Evolutionary conservation across 2,113 vertebrate species (phyloP).

Genomic region (Solenodon paradoxus): DNA sequence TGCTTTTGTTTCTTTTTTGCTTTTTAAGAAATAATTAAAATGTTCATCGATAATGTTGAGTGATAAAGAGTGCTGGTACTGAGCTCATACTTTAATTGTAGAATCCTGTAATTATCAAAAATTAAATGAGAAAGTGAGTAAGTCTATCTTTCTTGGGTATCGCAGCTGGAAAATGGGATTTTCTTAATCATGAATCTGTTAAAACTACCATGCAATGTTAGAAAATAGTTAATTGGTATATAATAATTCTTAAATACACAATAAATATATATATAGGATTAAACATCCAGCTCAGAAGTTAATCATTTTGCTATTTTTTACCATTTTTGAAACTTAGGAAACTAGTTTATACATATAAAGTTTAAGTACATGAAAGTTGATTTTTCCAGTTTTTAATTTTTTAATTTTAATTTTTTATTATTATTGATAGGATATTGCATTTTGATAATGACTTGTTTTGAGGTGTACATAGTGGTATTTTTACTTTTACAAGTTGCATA

Average conservation of each 20-base stretch:
- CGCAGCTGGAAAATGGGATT: not conserved
- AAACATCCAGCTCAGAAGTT: not conserved
- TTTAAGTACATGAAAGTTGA: not conserved
- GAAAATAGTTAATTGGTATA: not conserved
- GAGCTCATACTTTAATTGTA: not conserved
- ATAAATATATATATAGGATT: not conserved
- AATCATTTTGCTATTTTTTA: not conserved
- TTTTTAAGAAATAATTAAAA: not conserved
- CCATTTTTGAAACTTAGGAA: not conserved
- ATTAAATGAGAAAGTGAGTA: not conserved
- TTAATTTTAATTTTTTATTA: too few relatives aligned
- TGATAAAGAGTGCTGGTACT: not conserved
- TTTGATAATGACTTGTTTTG: too few relatives aligned
- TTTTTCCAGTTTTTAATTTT: not conserved
- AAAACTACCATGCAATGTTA: not conserved
- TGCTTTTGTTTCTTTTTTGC: too few relatives aligned
- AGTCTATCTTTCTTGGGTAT: not conserved
- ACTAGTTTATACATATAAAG: not conserved
- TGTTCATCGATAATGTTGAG: not conserved
- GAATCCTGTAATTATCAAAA: not conserved
- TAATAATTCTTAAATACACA: not conserved
- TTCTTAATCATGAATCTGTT: not conserved
- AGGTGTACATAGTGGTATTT: too few relatives aligned
- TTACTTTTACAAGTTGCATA: too few relatives aligned
- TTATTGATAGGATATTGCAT: too few relatives aligned